Evolutionary conservation across 2,888 invertebrate species (phyloP).

Genomic region (Coecobrya sp.): DNA sequence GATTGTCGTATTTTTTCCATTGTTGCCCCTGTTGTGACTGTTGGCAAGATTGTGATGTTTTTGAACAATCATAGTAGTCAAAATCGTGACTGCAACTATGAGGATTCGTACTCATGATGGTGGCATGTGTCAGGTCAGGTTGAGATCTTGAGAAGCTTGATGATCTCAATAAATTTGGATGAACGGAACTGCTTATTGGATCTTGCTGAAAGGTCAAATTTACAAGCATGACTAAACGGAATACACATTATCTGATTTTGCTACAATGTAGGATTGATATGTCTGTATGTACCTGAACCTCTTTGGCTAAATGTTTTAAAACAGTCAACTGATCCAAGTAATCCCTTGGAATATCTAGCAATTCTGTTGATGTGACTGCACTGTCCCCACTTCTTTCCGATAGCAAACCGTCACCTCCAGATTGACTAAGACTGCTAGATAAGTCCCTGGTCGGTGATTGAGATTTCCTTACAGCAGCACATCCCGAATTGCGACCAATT

Average conservation of each 20-base stretch:
- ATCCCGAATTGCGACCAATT: slow-evolving; percentile 84
- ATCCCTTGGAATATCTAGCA: slow-evolving; percentile 95
- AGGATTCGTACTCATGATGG: slow-evolving; percentile 77
- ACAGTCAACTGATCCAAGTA: slow-evolving; percentile 95
- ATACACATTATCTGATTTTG: no score
- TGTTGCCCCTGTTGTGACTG: slow-evolving; percentile 65
- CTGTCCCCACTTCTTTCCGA: slow-evolving; percentile 78
- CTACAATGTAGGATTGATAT: neutral
- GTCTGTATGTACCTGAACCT: slow-evolving; percentile 88
- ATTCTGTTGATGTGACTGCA: slow-evolving; percentile 89
- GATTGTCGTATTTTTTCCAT: slow-evolving; percentile 72
- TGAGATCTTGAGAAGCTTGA: slow-evolving; percentile 92
- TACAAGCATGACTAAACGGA: no score
- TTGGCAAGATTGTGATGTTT: slow-evolving; percentile 76
- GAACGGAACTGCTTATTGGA: slow-evolving; percentile 82
- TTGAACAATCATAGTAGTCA: slow-evolving; percentile 81
- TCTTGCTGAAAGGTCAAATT: slow-evolving; percentile 86
- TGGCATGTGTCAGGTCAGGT: slow-evolving; percentile 92
- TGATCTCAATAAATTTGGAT: slow-evolving; percentile 84
- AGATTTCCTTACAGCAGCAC: slow-evolving; percentile 81
- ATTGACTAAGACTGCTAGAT: slow-evolving; percentile 74
- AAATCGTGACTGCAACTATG: slow-evolving; percentile 81
- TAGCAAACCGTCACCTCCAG: slow-evolving; percentile 77
- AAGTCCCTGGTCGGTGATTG: slow-evolving; percentile 79
- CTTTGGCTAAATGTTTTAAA: slow-evolving; percentile 94